Evolutionary conservation across 2,113 vertebrate species (phyloP).

Genomic region (Apistogramma diplotaenia): DNA sequence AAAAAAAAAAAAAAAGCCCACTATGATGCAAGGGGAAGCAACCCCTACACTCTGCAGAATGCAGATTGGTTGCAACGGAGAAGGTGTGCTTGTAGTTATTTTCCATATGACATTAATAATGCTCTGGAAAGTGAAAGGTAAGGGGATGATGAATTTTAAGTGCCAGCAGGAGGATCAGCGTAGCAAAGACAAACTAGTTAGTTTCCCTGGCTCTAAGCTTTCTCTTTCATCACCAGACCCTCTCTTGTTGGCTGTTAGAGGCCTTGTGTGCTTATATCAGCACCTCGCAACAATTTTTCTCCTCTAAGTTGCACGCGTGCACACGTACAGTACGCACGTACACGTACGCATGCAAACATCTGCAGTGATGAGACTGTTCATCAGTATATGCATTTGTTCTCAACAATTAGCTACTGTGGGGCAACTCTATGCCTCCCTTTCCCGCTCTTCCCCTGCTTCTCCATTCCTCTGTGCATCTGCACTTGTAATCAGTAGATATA

Average conservation of each 20-base stretch:
- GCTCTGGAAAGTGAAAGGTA: constrained; percentile 59
- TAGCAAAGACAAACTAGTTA: constrained; percentile 55
- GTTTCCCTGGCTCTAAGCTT: constrained; percentile 36
- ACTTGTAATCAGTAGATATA: constrained; percentile 80
- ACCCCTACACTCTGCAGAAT: constrained; percentile 18
- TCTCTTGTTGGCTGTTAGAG: constrained; percentile 54
- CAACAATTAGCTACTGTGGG: constrained; percentile 55
- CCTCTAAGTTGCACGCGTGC: not conserved
- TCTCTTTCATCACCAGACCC: constrained; percentile 47
- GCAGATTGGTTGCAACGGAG: constrained; percentile 33
- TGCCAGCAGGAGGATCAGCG: constrained; percentile 47
- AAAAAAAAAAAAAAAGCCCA: constrained; percentile 28
- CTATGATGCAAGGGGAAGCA: constrained; percentile 62
- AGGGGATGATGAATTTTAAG: constrained; percentile 65
- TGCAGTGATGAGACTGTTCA: constrained; percentile 48
- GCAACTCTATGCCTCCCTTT: constrained; percentile 34
- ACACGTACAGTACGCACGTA: constrained; percentile 4
- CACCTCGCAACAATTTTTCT: constrained; percentile 36
- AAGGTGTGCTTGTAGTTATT: constrained; percentile 56
- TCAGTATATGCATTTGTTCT: constrained; percentile 51
- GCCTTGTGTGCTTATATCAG: constrained; percentile 58
- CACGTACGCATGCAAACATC: constrained; percentile 5
- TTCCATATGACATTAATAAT: constrained; percentile 71
- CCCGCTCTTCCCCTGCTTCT: constrained; percentile 44
- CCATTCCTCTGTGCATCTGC: constrained; percentile 66